Evolutionary conservation across 2,888 invertebrate species (phyloP).

Genomic region (Hermaeophaga mercurialis): DNA sequence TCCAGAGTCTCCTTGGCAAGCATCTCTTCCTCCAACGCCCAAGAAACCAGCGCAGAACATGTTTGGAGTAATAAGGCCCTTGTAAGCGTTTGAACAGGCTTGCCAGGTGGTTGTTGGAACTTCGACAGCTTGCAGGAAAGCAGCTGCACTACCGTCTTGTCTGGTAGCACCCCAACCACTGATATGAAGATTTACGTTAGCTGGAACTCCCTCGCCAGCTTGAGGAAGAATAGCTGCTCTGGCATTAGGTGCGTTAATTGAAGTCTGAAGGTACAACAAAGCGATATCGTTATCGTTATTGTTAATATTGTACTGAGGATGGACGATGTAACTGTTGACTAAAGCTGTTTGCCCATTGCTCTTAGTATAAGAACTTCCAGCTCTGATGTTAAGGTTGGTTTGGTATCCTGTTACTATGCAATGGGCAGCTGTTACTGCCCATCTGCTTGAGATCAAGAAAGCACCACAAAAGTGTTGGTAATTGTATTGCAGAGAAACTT

Average conservation of each 20-base stretch:
- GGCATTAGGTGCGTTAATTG: neutral
- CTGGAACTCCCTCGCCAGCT: neutral
- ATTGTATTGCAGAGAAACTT: slow-evolving; percentile 13
- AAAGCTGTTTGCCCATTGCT: neutral
- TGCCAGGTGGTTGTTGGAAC: slow-evolving; percentile 6
- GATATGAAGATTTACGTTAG: neutral
- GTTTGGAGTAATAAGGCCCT: slow-evolving; percentile 38
- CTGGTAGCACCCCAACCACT: slow-evolving; percentile 19
- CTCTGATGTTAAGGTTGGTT: slow-evolving; percentile 6
- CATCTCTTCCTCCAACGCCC: slow-evolving; percentile 56
- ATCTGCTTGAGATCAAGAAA: slow-evolving; percentile 20
- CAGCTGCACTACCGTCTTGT: neutral
- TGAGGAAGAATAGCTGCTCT: slow-evolving; percentile 1
- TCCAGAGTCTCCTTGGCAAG: slow-evolving; percentile 44
- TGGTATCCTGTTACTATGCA: neutral
- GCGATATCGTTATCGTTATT: slow-evolving; percentile 1
- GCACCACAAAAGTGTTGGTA: slow-evolving; percentile 21
- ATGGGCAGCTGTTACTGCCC: slow-evolving; percentile 25
- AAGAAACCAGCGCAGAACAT: slow-evolving; percentile 65
- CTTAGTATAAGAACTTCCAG: slow-evolving; percentile 2
- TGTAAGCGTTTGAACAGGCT: slow-evolving; percentile 3
- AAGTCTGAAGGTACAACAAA: neutral
- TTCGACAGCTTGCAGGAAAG: neutral
- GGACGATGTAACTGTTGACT: neutral
- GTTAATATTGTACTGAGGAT: neutral